Base-by-base conservation (phyloP, 2,888 invertebrate species). In the Sesia apiformis region DNA sequence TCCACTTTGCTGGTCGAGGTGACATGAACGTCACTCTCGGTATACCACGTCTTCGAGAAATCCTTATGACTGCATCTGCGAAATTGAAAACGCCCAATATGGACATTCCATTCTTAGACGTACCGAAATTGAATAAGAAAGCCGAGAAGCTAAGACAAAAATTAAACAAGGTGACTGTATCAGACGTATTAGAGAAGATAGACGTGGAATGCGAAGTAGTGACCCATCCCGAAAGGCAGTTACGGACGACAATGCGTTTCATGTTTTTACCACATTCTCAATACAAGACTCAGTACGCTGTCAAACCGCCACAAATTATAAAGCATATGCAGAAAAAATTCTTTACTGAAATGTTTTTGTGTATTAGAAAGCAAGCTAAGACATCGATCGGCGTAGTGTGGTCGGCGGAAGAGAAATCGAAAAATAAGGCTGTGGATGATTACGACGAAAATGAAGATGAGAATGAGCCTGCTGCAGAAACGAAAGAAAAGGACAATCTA, bases 21-120 rank as follows among this genome's bases (percentile, higher is more conserved):
- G 99, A 99, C 86, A 99, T 99, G 98, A 99, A 99, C 90, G 99
- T 99, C 0, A 99, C 99, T 0, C 91, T 99, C n/a, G 99, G 99
- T 91, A 99, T 99, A 67, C 99, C 99, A 0, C 93, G 99, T 65
- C 91, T 99, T 4, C 90, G 98, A 65, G 99, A 99, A 91, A 98
- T 99, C 65, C 90, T 99, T 0, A 99, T 99, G 98, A 94, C 95
- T 69, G 98, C 98, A 0, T 95, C 97, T 1, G 93, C 93, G n/a
- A 95, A 94, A 58, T 95, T 98, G 6, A 97, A 97, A 81, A 99
- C 99, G 0, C 99, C 99, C 0, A 95, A 95, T 53, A 97, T 99
- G 96, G 97, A 97, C 70, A 94, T 98, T 62, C 98, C 98, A 0
- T 95, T 98, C 61, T 81, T 88, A 23, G 67, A 90, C 39, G 64